Conservation (phyloP, 1,140 invertebrate species). For the Drosophila athabasca region DNA sequence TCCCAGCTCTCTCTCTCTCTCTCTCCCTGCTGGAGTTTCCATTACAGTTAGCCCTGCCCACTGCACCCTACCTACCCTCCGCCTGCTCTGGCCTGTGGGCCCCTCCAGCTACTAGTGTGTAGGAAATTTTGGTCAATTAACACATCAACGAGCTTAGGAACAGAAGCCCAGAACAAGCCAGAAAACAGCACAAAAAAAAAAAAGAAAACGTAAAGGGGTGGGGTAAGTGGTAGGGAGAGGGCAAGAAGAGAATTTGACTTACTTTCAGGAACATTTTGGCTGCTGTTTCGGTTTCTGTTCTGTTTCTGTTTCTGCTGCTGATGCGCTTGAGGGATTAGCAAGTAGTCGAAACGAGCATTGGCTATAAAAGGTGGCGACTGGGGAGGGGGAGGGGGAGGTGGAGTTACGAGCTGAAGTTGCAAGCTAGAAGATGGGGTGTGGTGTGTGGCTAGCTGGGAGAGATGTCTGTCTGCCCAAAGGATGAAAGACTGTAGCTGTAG, state of each 20-base stretch:
- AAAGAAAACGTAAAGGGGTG: neutral
- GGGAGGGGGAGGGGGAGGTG: too few species aligned
- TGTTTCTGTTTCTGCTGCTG: constrained; percentile 31
- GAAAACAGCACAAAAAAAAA: constrained; percentile 24
- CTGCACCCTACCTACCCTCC: neutral
- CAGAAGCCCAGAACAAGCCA: constrained; percentile 14
- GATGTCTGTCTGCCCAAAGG: constrained; percentile 4
- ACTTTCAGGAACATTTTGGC: constrained; percentile 59
- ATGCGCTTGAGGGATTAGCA: constrained; percentile 72
- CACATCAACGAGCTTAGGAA: constrained; percentile 76
- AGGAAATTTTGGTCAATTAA: constrained; percentile 83
- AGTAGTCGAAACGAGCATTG: constrained; percentile 26
- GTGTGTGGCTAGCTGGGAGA: neutral
- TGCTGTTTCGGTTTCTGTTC: constrained; percentile 15
- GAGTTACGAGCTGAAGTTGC: too few species aligned
- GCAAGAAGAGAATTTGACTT: constrained; percentile 54
- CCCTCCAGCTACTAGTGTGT: constrained; percentile 58
- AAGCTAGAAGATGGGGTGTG: constrained; percentile 9
- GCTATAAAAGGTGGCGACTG: too few species aligned
- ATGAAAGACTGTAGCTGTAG: too few species aligned
- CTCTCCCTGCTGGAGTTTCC: constrained; percentile 46
- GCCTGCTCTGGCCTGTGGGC: neutral
- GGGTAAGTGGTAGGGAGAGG: too few species aligned
- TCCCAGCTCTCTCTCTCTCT: constrained; percentile 7
- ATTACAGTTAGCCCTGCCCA: constrained; percentile 28